Evolutionary conservation across 1,140 invertebrate species (phyloP).

Genomic region (Leptopilina clavipes): DNA sequence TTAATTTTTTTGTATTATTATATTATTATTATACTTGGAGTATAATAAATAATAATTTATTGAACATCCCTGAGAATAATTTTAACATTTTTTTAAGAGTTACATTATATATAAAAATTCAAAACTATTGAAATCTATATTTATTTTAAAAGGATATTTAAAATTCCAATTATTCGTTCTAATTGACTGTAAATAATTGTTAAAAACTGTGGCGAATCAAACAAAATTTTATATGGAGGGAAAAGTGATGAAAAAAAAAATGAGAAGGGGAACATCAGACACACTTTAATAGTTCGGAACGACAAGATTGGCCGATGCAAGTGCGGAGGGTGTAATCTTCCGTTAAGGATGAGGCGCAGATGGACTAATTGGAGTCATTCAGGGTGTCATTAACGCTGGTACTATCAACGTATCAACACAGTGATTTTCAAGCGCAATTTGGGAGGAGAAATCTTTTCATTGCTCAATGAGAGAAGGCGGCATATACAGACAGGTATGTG

Average conservation of each 20-base stretch:
- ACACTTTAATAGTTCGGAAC: slow-evolving; percentile 44
- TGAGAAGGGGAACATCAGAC: slow-evolving; percentile 41
- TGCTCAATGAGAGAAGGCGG: slow-evolving; percentile 39
- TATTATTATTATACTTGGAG: no score
- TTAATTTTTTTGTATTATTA: no score
- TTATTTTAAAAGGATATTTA: no score
- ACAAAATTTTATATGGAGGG: not conserved
- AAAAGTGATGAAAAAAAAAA: slow-evolving; percentile 5
- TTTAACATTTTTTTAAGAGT: no score
- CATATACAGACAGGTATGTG: slow-evolving; percentile 38
- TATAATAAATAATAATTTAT: no score
- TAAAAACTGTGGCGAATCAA: slow-evolving; percentile 52
- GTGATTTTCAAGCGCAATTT: slow-evolving; percentile 58
- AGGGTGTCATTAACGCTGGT: slow-evolving; percentile 63
- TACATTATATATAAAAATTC: no score
- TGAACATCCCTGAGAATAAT: no score
- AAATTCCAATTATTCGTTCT: no score
- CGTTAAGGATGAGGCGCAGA: slow-evolving; percentile 46
- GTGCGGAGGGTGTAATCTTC: slow-evolving; percentile 53
- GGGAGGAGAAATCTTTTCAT: slow-evolving; percentile 64
- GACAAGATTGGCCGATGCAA: slow-evolving; percentile 50
- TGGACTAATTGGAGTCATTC: slow-evolving; percentile 72
- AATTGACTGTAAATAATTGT: no score
- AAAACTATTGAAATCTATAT: no score
- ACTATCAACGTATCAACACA: slow-evolving; percentile 57